phyloP scores from a whole-genome alignment of 2,888 invertebrate genomes.

The Linnaemya vulpina region DNA sequence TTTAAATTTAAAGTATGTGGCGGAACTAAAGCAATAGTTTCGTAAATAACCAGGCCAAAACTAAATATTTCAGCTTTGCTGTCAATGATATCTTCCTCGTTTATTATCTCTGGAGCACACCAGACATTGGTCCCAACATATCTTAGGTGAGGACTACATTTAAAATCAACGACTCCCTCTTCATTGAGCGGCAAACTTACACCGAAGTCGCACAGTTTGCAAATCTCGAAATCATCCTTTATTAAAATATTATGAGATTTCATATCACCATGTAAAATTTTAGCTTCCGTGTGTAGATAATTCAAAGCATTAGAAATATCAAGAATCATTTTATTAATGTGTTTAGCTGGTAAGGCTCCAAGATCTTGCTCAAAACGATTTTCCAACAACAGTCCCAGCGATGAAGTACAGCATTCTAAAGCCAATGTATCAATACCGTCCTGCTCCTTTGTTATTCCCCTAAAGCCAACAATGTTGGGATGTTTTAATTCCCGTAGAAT shows the following conservation, averaged over 20 bases:
- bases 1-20: slow-evolving; percentile 85
- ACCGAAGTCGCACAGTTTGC: slow-evolving; percentile 94
- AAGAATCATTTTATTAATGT: slow-evolving; percentile 87
- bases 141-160: slow-evolving; percentile 83
- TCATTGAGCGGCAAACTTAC: slow-evolving; percentile 89
- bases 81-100: slow-evolving; percentile 85
- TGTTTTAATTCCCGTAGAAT: slow-evolving; percentile 88
- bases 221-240: slow-evolving; percentile 88
- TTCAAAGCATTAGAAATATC: slow-evolving; percentile 89
- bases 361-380: slow-evolving; percentile 85
- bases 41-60: slow-evolving; percentile 90
- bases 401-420: slow-evolving; percentile 90
- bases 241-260: slow-evolving; percentile 92
- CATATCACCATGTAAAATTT: slow-evolving; percentile 91
- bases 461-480: slow-evolving; percentile 92
- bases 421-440: slow-evolving; percentile 86
- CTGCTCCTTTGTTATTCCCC: slow-evolving; percentile 83
- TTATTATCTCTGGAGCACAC: slow-evolving; percentile 91
- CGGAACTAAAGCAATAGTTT: slow-evolving; percentile 89
- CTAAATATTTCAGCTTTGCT: slow-evolving; percentile 91
- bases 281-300: slow-evolving; percentile 89
- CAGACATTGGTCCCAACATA: slow-evolving; percentile 90
- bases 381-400: slow-evolving; percentile 90
- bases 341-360: slow-evolving; percentile 86
- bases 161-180: slow-evolving; percentile 86